Evolutionary conservation across 1,140 invertebrate species (phyloP).

Genomic region (Pteromalus puparum): DNA sequence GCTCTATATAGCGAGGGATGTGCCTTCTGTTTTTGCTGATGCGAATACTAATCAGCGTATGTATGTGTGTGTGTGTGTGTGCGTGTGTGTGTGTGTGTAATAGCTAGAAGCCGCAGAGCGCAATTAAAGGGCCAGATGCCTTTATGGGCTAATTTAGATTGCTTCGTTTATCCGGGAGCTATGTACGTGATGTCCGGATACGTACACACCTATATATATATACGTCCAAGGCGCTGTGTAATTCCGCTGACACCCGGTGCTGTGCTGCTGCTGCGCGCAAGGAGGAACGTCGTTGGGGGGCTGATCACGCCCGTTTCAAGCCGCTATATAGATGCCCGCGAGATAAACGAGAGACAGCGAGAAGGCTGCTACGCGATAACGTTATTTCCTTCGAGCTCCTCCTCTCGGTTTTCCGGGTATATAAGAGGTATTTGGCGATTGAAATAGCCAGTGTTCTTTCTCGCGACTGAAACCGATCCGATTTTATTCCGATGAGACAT

Average conservation of each 20-base stretch:
- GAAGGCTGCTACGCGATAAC: not conserved
- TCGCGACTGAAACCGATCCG: no score
- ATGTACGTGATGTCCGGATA: not conserved
- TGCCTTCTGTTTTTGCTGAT: not conserved
- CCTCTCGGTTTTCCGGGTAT: no score
- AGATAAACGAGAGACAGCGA: not conserved
- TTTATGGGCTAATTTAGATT: not conserved
- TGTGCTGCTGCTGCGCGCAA: no score
- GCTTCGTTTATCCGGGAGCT: not conserved
- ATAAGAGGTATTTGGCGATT: no score
- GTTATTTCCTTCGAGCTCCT: not conserved
- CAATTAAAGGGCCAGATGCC: not conserved
- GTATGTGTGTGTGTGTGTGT: not conserved
- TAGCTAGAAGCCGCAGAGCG: no score
- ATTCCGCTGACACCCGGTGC: not conserved
- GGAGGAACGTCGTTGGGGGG: not conserved
- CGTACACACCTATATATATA: not conserved
- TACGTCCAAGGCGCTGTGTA: not conserved
- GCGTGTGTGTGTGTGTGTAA: no score
- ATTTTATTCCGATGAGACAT: no score
- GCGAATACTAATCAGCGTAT: not conserved
- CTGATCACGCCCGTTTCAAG: not conserved
- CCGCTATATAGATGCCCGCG: no score
- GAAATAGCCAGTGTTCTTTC: no score
- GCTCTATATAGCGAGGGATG: not conserved